Evolutionary conservation across 2,113 vertebrate species (phyloP).

Genomic region (Taxidea taxus): DNA sequence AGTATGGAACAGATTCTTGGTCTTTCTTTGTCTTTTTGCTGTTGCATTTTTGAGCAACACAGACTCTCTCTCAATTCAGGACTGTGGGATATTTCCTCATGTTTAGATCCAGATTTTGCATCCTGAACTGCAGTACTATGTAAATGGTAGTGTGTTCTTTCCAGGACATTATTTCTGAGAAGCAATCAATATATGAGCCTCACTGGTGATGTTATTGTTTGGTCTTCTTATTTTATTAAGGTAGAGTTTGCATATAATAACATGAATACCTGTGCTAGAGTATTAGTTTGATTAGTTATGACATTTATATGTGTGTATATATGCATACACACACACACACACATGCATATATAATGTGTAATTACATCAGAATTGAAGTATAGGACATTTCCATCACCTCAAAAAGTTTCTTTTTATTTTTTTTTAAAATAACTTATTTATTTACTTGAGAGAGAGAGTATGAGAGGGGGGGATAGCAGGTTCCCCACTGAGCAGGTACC

Average conservation of each 20-base stretch:
- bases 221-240: not conserved
- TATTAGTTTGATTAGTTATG: not conserved
- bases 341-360: not conserved
- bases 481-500: no score
- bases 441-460: no score
- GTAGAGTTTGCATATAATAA: not conserved
- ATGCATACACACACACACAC: not conserved
- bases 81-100: not conserved
- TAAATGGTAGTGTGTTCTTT: not conserved
- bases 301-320: not conserved
- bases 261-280: not conserved
- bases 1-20: not conserved
- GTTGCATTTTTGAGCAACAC: not conserved
- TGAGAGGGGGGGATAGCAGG: no score
- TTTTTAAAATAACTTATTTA: no score
- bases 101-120: not conserved
- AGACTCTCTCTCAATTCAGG: not conserved
- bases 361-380: not conserved
- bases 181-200: not conserved
- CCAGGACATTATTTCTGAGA: not conserved
- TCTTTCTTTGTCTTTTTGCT: not conserved
- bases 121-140: not conserved
- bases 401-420: not conserved
- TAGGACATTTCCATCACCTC: not conserved
- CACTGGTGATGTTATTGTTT: not conserved